Conservation (phyloP, 2,888 invertebrate genomes). For the Orchesellides sinensis region DNA sequence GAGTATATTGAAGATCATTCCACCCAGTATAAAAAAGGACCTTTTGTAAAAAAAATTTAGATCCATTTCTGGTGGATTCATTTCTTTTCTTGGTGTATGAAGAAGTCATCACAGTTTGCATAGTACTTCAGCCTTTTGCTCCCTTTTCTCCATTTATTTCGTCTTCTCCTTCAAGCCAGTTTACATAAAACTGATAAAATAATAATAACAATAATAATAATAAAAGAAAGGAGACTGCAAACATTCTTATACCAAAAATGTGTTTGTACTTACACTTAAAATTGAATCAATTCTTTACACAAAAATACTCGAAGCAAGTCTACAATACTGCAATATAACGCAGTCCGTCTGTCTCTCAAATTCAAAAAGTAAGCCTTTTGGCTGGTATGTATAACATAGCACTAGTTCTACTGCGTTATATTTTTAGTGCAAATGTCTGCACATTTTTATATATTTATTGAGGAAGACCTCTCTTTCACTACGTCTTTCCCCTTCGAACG, state of each 20-base stretch:
- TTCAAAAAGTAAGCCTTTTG: background rate
- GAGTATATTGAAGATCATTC: no score
- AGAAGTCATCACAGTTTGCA: no score
- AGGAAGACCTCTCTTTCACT: constrained; percentile 12
- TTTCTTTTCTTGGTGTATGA: no score
- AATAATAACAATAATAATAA: constrained; percentile 27
- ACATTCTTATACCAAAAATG: background rate
- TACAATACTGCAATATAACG: background rate
- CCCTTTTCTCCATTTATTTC: background rate
- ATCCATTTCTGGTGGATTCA: no score
- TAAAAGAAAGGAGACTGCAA: background rate
- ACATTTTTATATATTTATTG: constrained; percentile 18
- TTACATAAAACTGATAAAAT: constrained; percentile 32
- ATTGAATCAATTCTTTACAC: constrained; percentile 13
- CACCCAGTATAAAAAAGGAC: no score
- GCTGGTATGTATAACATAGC: background rate
- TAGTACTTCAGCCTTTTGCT: background rate
- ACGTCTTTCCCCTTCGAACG: background rate
- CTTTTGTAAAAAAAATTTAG: background rate
- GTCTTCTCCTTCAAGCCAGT: background rate
- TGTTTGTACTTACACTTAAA: background rate
- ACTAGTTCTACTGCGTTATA: background rate
- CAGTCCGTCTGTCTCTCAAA: no score
- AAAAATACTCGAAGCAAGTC: background rate
- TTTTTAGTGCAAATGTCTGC: constrained; percentile 22